A percentile compares a stretch with the other conserved stretches of the same genome.
Evolutionary conservation across 2,888 invertebrate genomes (phyloP).

Genomic region (Rugalucina vietnamica): DNA sequence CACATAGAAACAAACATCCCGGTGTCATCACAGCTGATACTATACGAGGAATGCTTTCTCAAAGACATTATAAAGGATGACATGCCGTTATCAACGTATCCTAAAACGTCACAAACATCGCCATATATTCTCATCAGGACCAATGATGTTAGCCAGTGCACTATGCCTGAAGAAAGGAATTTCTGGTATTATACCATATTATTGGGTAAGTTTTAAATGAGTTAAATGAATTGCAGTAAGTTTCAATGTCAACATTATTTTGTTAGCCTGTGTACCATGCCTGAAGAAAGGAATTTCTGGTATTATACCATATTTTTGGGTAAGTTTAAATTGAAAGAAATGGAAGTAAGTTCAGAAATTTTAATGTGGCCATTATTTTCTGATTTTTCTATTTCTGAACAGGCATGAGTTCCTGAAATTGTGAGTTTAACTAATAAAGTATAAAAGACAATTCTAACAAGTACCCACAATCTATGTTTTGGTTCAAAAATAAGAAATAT

Average conservation of each 20-base stretch:
- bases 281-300: constrained; percentile 54
- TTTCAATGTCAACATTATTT: not conserved
- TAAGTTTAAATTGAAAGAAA: too few relatives aligned
- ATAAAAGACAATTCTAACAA: too few relatives aligned
- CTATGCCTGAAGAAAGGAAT: constrained; percentile 52
- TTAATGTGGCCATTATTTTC: too few relatives aligned
- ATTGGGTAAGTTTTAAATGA: not conserved
- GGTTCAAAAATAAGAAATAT: too few relatives aligned
- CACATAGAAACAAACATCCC: constrained; percentile 55
- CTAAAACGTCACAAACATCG: constrained; percentile 39
- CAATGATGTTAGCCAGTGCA: constrained; percentile 46
- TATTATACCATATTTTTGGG: constrained; percentile 34
- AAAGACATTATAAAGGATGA: constrained; percentile 48
- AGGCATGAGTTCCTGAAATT: too few relatives aligned
- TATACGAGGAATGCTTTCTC: constrained; percentile 59
- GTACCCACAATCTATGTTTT: too few relatives aligned
- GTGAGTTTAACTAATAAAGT: too few relatives aligned
- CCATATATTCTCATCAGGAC: constrained; percentile 57
- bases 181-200: constrained; percentile 50
- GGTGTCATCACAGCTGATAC: constrained; percentile 54
- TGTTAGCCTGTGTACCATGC: constrained; percentile 51
- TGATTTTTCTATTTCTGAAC: too few relatives aligned
- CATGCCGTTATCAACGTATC: constrained; percentile 45
- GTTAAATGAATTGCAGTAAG: not conserved
- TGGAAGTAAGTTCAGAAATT: too few relatives aligned